These are phyloP conservation scores for Pterocles gutturalis DNA, from an alignment of 2,113 vertebrate genomes.

Conservation along the genomic window DNA sequence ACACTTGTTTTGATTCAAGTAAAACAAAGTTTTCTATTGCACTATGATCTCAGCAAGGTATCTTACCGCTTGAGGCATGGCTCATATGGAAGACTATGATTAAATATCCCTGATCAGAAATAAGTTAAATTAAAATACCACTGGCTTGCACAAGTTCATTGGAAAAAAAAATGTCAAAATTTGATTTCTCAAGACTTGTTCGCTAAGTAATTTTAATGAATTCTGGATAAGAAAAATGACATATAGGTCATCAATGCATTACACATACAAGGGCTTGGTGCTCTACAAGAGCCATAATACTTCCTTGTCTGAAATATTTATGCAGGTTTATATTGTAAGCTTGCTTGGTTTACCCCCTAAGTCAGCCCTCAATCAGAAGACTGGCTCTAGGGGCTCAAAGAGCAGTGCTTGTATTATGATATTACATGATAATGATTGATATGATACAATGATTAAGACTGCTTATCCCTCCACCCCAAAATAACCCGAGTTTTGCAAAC, in stretches of 20 bases:
- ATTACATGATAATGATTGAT: background rate
- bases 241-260: background rate
- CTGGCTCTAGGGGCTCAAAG: background rate
- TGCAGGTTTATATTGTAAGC: background rate
- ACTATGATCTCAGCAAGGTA: background rate
- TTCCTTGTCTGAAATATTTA: background rate
- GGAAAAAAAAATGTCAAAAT: background rate
- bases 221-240: background rate
- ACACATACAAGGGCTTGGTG: background rate
- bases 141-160: background rate
- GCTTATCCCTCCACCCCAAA: background rate
- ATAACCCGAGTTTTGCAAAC: background rate
- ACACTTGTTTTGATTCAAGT: background rate
- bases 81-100: background rate
- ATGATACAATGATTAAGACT: background rate
- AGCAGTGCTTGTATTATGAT: background rate
- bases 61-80: background rate
- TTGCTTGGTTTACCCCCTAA: background rate
- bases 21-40: background rate
- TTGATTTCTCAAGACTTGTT: background rate
- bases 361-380: background rate
- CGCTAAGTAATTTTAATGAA: background rate
- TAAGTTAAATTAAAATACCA: background rate
- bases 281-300: background rate
- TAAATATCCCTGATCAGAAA: background rate